Evolutionary conservation across 2,888 invertebrate species (phyloP).

Genomic region (Drosophila anomalata): DNA sequence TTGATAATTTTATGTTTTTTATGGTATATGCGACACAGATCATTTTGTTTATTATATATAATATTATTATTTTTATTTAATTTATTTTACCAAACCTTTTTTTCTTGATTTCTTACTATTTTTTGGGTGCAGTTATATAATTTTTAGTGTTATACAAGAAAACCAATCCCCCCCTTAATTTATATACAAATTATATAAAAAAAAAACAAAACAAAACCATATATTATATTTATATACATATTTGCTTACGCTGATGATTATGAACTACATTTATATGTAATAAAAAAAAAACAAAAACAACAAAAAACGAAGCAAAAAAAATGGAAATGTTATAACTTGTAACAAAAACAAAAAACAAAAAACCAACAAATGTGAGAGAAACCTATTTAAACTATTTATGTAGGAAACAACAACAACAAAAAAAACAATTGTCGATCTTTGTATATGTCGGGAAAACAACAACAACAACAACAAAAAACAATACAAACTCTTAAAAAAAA

Average conservation of each 20-base stretch:
- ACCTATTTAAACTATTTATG: slow-evolving; percentile 56
- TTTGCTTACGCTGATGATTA: slow-evolving; percentile 16
- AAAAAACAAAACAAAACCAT: slow-evolving; percentile 14
- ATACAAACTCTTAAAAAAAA: slow-evolving; percentile 8
- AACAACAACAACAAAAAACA: slow-evolving; percentile 23
- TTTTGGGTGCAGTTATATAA: slow-evolving; percentile 70
- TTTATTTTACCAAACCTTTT: slow-evolving; percentile 54
- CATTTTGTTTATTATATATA: slow-evolving; percentile 56
- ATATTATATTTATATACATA: slow-evolving; percentile 23
- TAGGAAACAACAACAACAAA: slow-evolving; percentile 5
- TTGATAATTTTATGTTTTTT: slow-evolving; percentile 67
- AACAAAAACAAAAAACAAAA: slow-evolving; percentile 3
- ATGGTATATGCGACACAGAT: slow-evolving; percentile 45
- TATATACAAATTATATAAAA: slow-evolving; percentile 31
- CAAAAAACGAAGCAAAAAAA: background rate
- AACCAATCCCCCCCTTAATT: slow-evolving; percentile 19
- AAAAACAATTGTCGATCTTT: slow-evolving; percentile 28
- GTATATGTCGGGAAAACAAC: slow-evolving; percentile 23
- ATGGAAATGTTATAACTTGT: background rate
- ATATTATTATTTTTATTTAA: slow-evolving; percentile 34
- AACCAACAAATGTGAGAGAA: slow-evolving; percentile 11
- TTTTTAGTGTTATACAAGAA: slow-evolving; percentile 40
- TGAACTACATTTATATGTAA: slow-evolving; percentile 28
- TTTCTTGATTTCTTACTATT: slow-evolving; percentile 50
- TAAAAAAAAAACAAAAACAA: slow-evolving; percentile 5